Conservation (phyloP, 30 jellyfish, hydroid and myxozoan genomes). For the Aurelia coerulea region DNA sequence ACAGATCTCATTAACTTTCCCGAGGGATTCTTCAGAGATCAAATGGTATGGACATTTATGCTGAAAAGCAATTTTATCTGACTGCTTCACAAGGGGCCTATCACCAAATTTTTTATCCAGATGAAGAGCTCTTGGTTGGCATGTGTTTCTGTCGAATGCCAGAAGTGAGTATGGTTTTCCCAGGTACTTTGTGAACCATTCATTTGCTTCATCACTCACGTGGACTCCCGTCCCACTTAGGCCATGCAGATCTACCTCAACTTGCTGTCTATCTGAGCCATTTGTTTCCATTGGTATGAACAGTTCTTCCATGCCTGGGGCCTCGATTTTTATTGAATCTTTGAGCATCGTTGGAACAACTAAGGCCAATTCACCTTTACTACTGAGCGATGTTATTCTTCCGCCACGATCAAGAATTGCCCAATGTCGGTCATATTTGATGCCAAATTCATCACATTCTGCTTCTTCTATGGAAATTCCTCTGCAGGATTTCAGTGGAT, state of each 20-base stretch:
- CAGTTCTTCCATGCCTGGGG: slow-evolving; percentile 59
- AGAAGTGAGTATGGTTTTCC: slow-evolving; percentile 53
- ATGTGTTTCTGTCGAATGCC: background rate
- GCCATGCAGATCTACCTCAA: slow-evolving; percentile 31
- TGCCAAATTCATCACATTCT: slow-evolving; percentile 45
- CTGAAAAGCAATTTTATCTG: slow-evolving; percentile 47
- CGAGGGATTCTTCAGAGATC: slow-evolving; percentile 55
- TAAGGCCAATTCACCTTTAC: slow-evolving; percentile 38
- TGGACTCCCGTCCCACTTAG: slow-evolving; percentile 50
- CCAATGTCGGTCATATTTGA: slow-evolving; percentile 68
- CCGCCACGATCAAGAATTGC: slow-evolving; percentile 49
- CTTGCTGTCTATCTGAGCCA: slow-evolving; percentile 10
- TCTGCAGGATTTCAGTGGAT: slow-evolving; percentile 64
- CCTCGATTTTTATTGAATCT: slow-evolving; percentile 31
- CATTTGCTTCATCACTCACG: slow-evolving; percentile 68
- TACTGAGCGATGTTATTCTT: slow-evolving; percentile 22
- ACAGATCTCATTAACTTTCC: slow-evolving; percentile 16
- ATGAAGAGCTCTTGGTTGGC: slow-evolving; percentile 55
- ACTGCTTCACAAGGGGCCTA: slow-evolving; percentile 28
- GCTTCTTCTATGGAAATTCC: slow-evolving; percentile 54
- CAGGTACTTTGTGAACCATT: slow-evolving; percentile 61
- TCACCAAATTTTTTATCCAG: slow-evolving; percentile 15
- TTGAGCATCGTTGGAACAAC: slow-evolving; percentile 21
- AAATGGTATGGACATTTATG: slow-evolving; percentile 56
- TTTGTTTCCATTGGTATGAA: background rate